A percentile compares a stretch with the other conserved stretches of the same genome.
Conservation (phyloP, 2,797 vertebrate genomes). For the Notolepis coatsorum region DNA sequence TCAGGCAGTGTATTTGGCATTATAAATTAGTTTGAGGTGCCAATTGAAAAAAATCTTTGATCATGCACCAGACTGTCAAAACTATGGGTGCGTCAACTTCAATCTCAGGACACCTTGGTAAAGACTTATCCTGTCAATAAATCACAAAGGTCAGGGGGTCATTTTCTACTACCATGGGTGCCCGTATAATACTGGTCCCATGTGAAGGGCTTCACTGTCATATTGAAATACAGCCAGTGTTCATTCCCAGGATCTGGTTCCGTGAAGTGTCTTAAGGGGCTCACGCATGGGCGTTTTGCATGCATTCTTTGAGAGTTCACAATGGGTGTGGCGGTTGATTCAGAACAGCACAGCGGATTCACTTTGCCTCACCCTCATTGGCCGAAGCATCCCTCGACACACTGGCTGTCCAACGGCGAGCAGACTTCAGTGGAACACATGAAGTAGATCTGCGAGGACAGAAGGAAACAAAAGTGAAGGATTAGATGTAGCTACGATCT, state of each 20-base stretch:
- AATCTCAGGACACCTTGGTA: too few species aligned
- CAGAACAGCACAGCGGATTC: conserved; percentile 3
- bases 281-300: conserved; percentile 21
- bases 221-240: conserved; percentile 33
- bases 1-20: too few species aligned
- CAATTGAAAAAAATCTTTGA: too few species aligned
- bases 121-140: too few species aligned
- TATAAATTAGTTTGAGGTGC: too few species aligned
- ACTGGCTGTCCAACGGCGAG: conserved; percentile 74
- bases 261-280: conserved; percentile 8
- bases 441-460: conserved; percentile 79
- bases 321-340: conserved; percentile 20
- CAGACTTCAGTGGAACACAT: conserved; percentile 87
- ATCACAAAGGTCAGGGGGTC: too few species aligned
- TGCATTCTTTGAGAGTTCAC: conserved; percentile 13
- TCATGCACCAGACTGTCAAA: too few species aligned
- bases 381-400: conserved; percentile 82
- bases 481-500: conserved; percentile 18
- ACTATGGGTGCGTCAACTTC: too few species aligned
- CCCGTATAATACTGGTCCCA: too few species aligned
- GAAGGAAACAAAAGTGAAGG: conserved; percentile 1
- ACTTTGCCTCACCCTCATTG: conserved; percentile 58
- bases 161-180: too few species aligned
- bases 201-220: too few species aligned
- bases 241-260: conserved; percentile 31